phyloP scores from a whole-genome alignment of 2,888 invertebrate genomes.

The Tromatobia lineatoria region DNA sequence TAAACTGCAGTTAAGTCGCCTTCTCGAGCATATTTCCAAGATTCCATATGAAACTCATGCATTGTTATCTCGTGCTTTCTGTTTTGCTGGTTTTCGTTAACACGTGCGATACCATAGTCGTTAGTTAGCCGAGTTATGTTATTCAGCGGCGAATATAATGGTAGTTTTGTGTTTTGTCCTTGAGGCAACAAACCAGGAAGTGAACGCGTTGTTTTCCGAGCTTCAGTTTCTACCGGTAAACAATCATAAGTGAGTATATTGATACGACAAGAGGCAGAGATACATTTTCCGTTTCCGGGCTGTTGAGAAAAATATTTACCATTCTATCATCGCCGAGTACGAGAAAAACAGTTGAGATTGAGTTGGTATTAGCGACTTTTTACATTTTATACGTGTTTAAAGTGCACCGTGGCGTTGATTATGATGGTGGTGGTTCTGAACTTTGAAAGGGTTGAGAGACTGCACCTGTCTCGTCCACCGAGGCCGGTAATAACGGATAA shows the following conservation, averaged over 20 bases:
- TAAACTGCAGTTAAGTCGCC: background rate
- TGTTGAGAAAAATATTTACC: conserved; percentile 9
- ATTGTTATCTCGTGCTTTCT: background rate
- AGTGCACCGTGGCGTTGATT: background rate
- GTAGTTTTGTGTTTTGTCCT: conserved; percentile 1
- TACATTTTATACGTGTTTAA: conserved; percentile 3
- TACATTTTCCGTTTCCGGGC: background rate
- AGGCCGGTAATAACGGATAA: conserved; percentile 46
- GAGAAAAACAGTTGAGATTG: background rate
- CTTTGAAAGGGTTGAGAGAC: conserved; percentile 32
- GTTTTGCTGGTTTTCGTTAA: background rate
- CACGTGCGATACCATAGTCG: background rate
- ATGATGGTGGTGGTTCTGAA: background rate
- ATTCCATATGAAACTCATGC: background rate
- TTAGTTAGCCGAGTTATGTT: conserved; percentile 5
- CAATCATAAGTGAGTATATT: background rate
- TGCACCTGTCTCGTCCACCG: conserved; percentile 6
- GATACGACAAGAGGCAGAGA: background rate
- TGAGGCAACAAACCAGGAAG: background rate
- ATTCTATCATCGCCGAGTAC: background rate
- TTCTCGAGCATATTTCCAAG: background rate
- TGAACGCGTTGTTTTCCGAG: background rate
- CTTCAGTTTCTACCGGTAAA: background rate
- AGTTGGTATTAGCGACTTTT: background rate
- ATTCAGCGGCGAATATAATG: background rate